Percentiles rank a stretch among this genome's conserved stretches.
phyloP scores from a whole-genome alignment of 2,888 invertebrate species.

The Xylocampa areola region DNA sequence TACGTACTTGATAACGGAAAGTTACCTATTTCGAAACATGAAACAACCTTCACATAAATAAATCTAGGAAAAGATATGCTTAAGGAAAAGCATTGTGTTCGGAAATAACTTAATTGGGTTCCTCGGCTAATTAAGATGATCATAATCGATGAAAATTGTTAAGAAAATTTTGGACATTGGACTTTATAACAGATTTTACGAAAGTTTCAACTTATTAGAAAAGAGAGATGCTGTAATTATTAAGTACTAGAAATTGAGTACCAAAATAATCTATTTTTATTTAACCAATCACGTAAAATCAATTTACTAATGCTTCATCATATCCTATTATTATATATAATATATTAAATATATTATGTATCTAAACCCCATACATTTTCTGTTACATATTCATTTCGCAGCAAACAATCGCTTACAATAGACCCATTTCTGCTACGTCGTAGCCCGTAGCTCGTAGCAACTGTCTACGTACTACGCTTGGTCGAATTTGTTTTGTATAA shows the following conservation, averaged over 20 bases:
- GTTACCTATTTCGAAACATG: neutral
- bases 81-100: slow-evolving; percentile 7
- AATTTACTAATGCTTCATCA: no score
- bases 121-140: slow-evolving; percentile 12
- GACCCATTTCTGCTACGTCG: slow-evolving; percentile 35
- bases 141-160: slow-evolving; percentile 32
- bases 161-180: slow-evolving; percentile 13
- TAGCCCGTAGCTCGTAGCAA: slow-evolving; percentile 51
- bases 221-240: neutral
- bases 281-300: no score
- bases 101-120: slow-evolving; percentile 2
- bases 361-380: neutral
- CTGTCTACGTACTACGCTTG: slow-evolving; percentile 37
- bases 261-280: no score
- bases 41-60: neutral
- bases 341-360: neutral
- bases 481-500: slow-evolving; percentile 14
- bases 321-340: no score
- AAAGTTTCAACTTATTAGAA: slow-evolving; percentile 1
- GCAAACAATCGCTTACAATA: slow-evolving; percentile 9
- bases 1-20: no score
- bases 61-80: slow-evolving; percentile 1
- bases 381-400: neutral
- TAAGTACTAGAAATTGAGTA: no score
- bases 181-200: slow-evolving; percentile 13